Evolutionary conservation across 2,113 vertebrate genomes (phyloP).

Genomic region (Sphyrna mokarran): DNA sequence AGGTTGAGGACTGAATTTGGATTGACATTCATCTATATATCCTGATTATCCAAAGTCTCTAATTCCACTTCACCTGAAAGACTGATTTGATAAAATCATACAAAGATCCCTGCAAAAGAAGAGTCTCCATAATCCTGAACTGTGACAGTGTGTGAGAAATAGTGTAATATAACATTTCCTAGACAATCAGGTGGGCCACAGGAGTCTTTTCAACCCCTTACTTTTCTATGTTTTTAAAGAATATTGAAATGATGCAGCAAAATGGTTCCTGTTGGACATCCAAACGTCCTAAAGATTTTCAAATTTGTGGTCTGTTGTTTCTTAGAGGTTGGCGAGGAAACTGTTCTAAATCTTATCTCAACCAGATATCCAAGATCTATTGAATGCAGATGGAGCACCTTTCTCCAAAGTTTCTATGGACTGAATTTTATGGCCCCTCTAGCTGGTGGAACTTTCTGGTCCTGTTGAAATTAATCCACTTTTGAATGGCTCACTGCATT

Average conservation of each 20-base stretch:
- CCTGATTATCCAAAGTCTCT: background rate
- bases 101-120: background rate
- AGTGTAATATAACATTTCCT: background rate
- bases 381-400: background rate
- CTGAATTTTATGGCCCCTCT: too few relatives aligned
- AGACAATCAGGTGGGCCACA: background rate
- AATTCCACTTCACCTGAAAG: background rate
- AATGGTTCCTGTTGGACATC: background rate
- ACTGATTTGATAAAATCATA: background rate
- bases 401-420: background rate
- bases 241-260: background rate
- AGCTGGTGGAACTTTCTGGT: too few relatives aligned
- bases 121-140: background rate
- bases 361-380: background rate
- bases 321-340: too few relatives aligned
- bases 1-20: background rate
- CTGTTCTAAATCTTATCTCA: background rate
- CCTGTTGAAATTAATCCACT: too few relatives aligned
- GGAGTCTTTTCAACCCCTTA: background rate
- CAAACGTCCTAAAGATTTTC: background rate
- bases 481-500: too few relatives aligned
- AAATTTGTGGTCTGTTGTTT: background rate
- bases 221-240: background rate
- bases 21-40: background rate
- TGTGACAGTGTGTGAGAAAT: background rate